phyloP scores from a whole-genome alignment of 2,888 invertebrate species.

The Leptopilina syphax region DNA sequence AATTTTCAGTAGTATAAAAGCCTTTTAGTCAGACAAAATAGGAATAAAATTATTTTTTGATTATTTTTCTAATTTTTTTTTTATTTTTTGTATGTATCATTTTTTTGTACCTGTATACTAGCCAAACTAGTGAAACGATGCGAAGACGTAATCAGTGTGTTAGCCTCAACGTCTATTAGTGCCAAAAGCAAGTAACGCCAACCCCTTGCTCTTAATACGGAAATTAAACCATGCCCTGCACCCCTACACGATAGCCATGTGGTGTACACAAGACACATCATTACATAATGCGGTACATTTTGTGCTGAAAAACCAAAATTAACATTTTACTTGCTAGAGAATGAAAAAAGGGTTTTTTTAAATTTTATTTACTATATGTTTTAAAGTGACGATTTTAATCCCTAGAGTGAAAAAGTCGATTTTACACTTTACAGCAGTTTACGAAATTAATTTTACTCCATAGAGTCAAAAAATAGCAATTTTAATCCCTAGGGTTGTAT shows the following conservation, averaged over 20 bases:
- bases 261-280: slow-evolving; percentile 87
- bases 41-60: too few species aligned
- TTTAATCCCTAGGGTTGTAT: too few species aligned
- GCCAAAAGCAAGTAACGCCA: slow-evolving; percentile 89
- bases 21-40: too few species aligned
- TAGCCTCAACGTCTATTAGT: slow-evolving; percentile 90
- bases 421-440: too few species aligned
- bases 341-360: background rate
- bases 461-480: too few species aligned
- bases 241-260: slow-evolving; percentile 86
- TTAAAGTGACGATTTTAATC: too few species aligned
- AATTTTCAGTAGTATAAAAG: too few species aligned
- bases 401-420: too few species aligned
- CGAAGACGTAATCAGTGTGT: slow-evolving; percentile 88
- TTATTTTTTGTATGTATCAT: background rate
- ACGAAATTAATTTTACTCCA: too few species aligned
- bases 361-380: too few species aligned
- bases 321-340: too few species aligned
- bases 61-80: too few species aligned
- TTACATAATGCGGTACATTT: slow-evolving; percentile 87
- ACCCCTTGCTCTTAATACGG: slow-evolving; percentile 83
- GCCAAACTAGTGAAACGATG: slow-evolving; percentile 87
- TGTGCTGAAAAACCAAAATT: slow-evolving; percentile 79
- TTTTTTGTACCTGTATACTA: slow-evolving; percentile 81
- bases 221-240: slow-evolving; percentile 80